A percentile compares a stretch with the other conserved stretches of the same genome.
phyloP scores from a whole-genome alignment of 2,797 vertebrate species.

The Lepus oiostolus region DNA sequence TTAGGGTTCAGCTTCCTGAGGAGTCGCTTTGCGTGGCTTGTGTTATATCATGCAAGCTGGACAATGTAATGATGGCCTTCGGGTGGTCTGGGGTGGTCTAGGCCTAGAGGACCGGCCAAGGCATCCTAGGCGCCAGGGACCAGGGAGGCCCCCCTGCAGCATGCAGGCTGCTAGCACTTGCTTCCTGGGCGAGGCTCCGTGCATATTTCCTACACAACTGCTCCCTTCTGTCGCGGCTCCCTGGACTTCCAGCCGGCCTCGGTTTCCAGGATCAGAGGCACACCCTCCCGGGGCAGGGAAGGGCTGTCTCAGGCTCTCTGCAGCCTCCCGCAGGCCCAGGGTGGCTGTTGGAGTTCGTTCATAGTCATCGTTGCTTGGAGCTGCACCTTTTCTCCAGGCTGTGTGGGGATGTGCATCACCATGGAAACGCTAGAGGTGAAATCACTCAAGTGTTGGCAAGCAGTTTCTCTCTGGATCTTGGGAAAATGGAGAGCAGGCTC shows the following conservation, averaged over 20 bases:
- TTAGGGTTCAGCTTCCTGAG: not conserved
- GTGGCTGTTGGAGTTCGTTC: slow-evolving; percentile 56
- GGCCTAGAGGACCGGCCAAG: not conserved
- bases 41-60: not conserved
- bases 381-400: slow-evolving; percentile 83
- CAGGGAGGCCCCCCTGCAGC: not conserved
- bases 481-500: slow-evolving; percentile 79
- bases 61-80: not conserved
- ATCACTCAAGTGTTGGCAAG: slow-evolving; percentile 86
- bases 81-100: not conserved
- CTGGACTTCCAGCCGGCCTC: not conserved
- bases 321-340: not conserved
- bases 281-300: not conserved
- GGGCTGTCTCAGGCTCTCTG: not conserved
- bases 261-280: not conserved
- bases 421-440: slow-evolving; percentile 85
- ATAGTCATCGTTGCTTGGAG: slow-evolving; percentile 78
- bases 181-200: not conserved
- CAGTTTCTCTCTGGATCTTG: slow-evolving; percentile 78
- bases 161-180: not conserved
- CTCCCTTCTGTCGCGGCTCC: not conserved
- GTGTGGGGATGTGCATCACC: slow-evolving; percentile 80
- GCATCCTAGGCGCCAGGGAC: not conserved
- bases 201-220: not conserved
- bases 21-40: not conserved